A percentile compares a stretch with the other conserved stretches of the same genome.
phyloP scores from a whole-genome alignment of 2,113 vertebrate genomes.

The Podarcis raffonei region DNA sequence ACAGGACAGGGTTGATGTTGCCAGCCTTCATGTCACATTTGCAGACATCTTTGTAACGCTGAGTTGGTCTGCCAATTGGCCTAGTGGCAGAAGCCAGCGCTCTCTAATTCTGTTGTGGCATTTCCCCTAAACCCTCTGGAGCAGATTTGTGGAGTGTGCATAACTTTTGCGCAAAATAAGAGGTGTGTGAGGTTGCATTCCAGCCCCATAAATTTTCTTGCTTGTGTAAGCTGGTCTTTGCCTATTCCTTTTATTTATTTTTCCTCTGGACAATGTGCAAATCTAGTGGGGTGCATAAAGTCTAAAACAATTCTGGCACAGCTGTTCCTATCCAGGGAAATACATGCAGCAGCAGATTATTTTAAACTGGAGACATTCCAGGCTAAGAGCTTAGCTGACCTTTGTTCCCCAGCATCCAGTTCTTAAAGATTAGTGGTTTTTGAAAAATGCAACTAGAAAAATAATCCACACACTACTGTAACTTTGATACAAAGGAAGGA shows the following conservation, averaged over 20 bases:
- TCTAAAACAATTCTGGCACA: neutral
- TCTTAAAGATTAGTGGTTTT: slow-evolving; percentile 41
- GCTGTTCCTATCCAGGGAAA: slow-evolving; percentile 27
- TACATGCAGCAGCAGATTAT: neutral
- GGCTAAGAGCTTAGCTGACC: slow-evolving; percentile 31
- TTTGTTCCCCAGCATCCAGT: slow-evolving; percentile 17
- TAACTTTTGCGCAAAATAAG: neutral
- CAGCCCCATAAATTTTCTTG: slow-evolving; percentile 20
- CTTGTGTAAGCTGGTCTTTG: slow-evolving; percentile 40
- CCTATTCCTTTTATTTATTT: slow-evolving; percentile 37
- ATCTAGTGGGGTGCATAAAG: slow-evolving; percentile 30
- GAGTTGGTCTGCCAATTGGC: too few species aligned
- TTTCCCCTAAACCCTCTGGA: too few species aligned
- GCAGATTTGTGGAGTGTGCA: too few species aligned
- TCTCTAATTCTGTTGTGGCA: too few species aligned
- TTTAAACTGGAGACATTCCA: slow-evolving; percentile 51
- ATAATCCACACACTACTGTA: neutral
- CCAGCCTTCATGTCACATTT: too few species aligned
- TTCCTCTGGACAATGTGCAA: neutral
- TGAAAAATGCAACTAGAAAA: slow-evolving; percentile 31
- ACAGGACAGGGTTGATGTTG: too few species aligned
- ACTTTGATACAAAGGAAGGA: neutral
- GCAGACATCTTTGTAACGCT: too few species aligned
- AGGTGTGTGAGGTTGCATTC: neutral
- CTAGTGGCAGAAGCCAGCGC: too few species aligned